Base-by-base conservation (phyloP, 2,113 vertebrate genomes). In the Neotragus moschatus region DNA sequence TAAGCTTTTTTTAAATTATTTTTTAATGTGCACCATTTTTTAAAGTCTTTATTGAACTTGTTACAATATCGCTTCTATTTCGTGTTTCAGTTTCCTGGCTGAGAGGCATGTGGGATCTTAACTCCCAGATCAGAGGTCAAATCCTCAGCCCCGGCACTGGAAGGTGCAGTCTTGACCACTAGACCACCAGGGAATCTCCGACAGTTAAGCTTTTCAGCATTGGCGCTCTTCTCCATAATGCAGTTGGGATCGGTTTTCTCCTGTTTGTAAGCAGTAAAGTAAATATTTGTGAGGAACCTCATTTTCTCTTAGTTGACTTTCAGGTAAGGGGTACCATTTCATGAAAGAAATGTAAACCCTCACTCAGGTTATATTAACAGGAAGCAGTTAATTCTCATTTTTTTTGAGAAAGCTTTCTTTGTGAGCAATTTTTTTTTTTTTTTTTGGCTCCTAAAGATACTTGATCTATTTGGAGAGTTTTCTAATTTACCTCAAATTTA, bases 381-480 rank as follows among this genome's bases (percentile, higher is more conserved):
- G 2, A 93, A 79, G 56, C 60, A 36, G 89, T 33, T 39, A 61
- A 92, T 94, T 80, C 17, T 75, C 36, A 28, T 4, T 21, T 66
- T 36, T 70, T 70, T 55, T 7, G 36, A 85, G 33, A 86, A 94
- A 84, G 4, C 2, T 73, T 82, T 60, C 13, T 11, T 77, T 13
- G 2, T 39, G 2, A 49, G 12, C 11, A 81, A 11, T 43, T 49
- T 66, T n/a, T 63, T n/a, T n/a, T n/a, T n/a, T n/a, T n/a, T n/a
- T n/a, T 73, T 88, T 23, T 75, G 58, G 75, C 45, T 80, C 23
- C 49, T n/a, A 13, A 73, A 82, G 19, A 47, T 70, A 11, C 13
- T 82, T 92, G 9, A 90, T 77, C 23, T 47, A 3, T 79, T 88
- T 70, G 19, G 55, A 86, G 28, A 87, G 25, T 77, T 94, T 91